Evolutionary conservation across 2,113 vertebrate species (phyloP).

Genomic region (Rafetus swinhoei): DNA sequence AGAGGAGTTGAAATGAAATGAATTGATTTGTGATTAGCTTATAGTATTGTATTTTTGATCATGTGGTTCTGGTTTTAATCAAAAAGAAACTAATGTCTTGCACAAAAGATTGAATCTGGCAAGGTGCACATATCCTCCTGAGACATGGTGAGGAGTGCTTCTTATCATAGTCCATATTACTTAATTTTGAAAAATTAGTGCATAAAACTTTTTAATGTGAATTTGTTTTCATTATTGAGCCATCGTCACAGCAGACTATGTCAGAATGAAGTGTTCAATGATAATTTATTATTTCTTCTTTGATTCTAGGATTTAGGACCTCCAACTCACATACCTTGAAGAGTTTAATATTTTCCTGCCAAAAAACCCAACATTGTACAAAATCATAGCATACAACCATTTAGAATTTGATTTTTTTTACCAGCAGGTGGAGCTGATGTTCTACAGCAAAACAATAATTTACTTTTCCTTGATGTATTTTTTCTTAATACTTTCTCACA

Average conservation of each 20-base stretch:
- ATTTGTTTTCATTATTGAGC: neutral
- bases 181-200: neutral
- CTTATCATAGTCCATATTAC: neutral
- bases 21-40: neutral
- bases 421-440: slow-evolving; percentile 72
- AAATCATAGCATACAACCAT: fast-evolving
- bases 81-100: neutral
- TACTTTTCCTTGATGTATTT: neutral
- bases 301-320: neutral
- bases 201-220: neutral
- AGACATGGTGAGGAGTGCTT: neutral
- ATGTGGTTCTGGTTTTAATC: neutral
- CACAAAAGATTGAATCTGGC: neutral
- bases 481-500: neutral
- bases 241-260: neutral
- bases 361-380: neutral
- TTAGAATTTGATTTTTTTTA: neutral
- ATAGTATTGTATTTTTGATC: neutral
- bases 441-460: slow-evolving; percentile 10
- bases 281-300: neutral
- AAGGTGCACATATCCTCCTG: neutral
- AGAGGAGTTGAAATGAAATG: neutral
- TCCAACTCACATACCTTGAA: neutral
- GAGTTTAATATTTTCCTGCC: neutral
- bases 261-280: neutral